Conservation (phyloP, 2,888 invertebrate species). For the Andrena fulva region DNA sequence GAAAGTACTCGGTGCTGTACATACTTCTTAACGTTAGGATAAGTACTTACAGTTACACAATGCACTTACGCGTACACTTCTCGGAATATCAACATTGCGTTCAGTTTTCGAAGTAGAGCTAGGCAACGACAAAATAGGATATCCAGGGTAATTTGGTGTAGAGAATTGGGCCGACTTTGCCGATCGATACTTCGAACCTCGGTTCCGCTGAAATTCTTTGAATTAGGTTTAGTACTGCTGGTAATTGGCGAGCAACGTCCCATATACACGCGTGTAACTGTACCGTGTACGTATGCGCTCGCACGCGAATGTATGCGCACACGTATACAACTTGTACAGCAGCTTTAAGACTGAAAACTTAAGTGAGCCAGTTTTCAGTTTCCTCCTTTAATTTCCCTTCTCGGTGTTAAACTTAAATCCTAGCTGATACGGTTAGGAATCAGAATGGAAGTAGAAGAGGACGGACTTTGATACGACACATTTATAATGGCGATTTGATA, state of each 20-base stretch:
- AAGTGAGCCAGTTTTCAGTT: conserved; percentile 40
- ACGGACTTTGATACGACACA: conserved; percentile 55
- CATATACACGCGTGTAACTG: background rate
- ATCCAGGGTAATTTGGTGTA: conserved; percentile 44
- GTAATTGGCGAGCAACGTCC: conserved; percentile 13
- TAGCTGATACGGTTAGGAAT: conserved; percentile 14
- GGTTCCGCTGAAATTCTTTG: background rate
- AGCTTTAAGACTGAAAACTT: conserved; percentile 47
- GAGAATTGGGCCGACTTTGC: background rate
- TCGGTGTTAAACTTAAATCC: conserved; percentile 4
- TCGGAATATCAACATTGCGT: conserved; percentile 5
- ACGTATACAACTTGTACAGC: conserved; percentile 49
- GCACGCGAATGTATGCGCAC: conserved; percentile 5
- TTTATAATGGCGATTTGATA: conserved; percentile 44
- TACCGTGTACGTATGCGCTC: conserved; percentile 3
- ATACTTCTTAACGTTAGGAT: conserved; percentile 27
- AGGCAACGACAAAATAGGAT: conserved; percentile 14
- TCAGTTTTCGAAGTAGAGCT: conserved; percentile 8
- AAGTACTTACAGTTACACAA: conserved; percentile 14
- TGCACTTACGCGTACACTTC: background rate
- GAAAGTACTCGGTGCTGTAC: conserved; percentile 18
- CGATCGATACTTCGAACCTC: background rate
- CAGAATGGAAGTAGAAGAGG: conserved; percentile 25
- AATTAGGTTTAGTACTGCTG: background rate
- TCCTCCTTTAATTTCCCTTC: conserved; percentile 17